Evolutionary conservation across 2,888 invertebrate species (phyloP).

Genomic region (Melolontha melolontha): DNA sequence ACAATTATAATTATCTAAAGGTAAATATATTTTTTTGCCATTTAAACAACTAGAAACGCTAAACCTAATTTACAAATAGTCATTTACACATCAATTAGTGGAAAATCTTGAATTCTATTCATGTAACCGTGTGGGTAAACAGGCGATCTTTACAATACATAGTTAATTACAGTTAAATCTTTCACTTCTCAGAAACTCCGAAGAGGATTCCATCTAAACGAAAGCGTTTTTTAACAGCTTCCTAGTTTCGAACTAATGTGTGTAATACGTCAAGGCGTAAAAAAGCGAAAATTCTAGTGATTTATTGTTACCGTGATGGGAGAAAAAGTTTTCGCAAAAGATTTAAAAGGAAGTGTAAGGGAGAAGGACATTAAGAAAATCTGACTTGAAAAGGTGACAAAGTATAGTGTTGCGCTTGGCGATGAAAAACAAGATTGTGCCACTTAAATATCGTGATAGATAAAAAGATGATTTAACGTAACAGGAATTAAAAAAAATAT

Average conservation of each 20-base stretch:
- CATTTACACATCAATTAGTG: too few relatives aligned
- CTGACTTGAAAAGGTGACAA: constrained; percentile 34
- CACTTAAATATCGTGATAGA: not conserved
- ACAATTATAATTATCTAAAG: too few relatives aligned
- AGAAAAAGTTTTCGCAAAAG: constrained; percentile 33
- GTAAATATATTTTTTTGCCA: too few relatives aligned
- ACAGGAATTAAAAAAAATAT: too few relatives aligned
- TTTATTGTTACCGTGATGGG: constrained; percentile 29
- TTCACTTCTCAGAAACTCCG: constrained; percentile 17
- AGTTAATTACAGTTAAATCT: constrained; percentile 28
- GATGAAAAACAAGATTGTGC: constrained; percentile 18
- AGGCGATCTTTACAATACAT: constrained; percentile 1
- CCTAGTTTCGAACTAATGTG: constrained; percentile 39
- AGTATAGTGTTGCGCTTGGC: constrained; percentile 4
- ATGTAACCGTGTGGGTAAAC: too few relatives aligned
- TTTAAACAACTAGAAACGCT: too few relatives aligned
- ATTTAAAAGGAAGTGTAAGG: constrained; percentile 21
- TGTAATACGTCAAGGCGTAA: constrained; percentile 34
- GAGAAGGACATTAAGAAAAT: constrained; percentile 34
- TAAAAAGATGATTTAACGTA: too few relatives aligned
- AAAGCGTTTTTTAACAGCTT: constrained; percentile 31
- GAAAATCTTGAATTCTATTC: too few relatives aligned
- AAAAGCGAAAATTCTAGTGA: constrained; percentile 36
- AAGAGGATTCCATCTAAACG: constrained; percentile 24
- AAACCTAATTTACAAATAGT: too few relatives aligned